phyloP scores from a whole-genome alignment of 2,888 invertebrate genomes.

The Linnaemya tessellans region DNA sequence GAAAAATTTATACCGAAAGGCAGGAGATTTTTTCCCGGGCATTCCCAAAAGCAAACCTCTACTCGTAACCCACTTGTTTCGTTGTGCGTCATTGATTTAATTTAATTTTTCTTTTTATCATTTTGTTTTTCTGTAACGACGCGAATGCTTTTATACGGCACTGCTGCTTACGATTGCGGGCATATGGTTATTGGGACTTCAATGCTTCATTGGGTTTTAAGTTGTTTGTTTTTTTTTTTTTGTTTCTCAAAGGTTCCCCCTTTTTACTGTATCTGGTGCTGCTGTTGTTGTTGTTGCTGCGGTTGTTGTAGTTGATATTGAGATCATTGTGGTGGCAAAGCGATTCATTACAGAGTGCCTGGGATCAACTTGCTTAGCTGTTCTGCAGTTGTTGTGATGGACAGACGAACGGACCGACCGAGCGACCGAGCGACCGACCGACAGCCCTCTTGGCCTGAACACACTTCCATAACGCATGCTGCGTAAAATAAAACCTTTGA shows the following conservation, averaged over 20 bases:
- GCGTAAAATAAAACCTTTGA: slow-evolving; percentile 68
- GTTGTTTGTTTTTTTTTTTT: slow-evolving; percentile 15
- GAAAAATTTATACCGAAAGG: too few relatives aligned
- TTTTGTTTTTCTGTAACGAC: not conserved
- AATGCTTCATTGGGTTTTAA: slow-evolving; percentile 65
- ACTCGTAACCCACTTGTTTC: slow-evolving; percentile 65
- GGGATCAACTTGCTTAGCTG: slow-evolving; percentile 55
- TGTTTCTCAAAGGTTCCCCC: slow-evolving; percentile 45
- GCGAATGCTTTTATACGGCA: slow-evolving; percentile 17
- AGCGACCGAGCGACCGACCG: not conserved
- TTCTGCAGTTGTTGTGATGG: slow-evolving; percentile 21
- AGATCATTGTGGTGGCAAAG: slow-evolving; percentile 71
- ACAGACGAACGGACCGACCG: not conserved
- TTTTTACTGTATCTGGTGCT: slow-evolving; percentile 6
- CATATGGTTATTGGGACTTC: slow-evolving; percentile 55
- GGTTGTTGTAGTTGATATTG: slow-evolving; percentile 55
- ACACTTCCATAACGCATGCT: slow-evolving; percentile 70
- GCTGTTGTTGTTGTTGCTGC: slow-evolving; percentile 10
- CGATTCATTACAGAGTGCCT: slow-evolving; percentile 71
- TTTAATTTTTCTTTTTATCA: slow-evolving; percentile 14
- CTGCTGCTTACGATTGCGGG: slow-evolving; percentile 29
- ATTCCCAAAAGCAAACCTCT: too few relatives aligned
- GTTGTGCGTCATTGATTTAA: slow-evolving; percentile 60
- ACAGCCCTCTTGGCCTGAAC: slow-evolving; percentile 60
- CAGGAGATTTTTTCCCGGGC: too few relatives aligned